Conservation (phyloP, 2,113 vertebrate species). For the Melanerpes aurifrons region DNA sequence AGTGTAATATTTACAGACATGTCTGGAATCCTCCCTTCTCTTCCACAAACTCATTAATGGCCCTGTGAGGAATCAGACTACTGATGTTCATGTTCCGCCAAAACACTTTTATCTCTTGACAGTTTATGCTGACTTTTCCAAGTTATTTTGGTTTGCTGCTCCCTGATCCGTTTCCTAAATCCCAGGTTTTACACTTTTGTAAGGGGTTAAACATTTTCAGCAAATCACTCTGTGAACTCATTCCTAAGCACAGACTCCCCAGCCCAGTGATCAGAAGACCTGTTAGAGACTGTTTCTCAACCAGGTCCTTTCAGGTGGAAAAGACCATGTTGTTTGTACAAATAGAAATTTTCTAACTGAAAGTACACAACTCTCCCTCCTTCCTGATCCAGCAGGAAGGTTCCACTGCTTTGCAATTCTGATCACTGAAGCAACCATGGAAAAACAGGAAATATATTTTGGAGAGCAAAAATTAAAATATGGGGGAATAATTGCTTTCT, state of each 20-base stretch:
- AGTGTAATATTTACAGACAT: constrained; percentile 60
- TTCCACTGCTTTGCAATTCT: constrained; percentile 36
- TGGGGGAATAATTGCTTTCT: not conserved
- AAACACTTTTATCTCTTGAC: constrained; percentile 45
- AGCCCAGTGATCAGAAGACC: not conserved
- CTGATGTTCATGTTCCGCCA: not conserved
- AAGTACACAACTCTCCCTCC: constrained; percentile 19
- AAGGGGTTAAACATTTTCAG: constrained; percentile 49
- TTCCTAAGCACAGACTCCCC: not conserved
- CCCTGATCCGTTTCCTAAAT: not conserved
- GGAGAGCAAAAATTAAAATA: constrained; percentile 22
- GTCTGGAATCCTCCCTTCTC: constrained; percentile 54
- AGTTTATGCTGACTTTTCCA: constrained; percentile 18
- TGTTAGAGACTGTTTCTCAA: constrained; percentile 13
- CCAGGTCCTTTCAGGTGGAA: constrained; percentile 31
- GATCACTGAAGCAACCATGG: not conserved
- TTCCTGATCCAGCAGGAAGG: not conserved
- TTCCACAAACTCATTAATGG: constrained; percentile 24
- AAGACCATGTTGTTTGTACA: not conserved
- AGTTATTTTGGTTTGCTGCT: constrained; percentile 32
- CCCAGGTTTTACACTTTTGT: not conserved
- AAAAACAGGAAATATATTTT: constrained; percentile 10
- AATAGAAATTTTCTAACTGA: constrained; percentile 28
- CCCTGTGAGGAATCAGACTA: not conserved
- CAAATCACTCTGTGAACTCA: not conserved